Percentiles rank a stretch among this genome's conserved stretches.
phyloP scores from a whole-genome alignment of 2,113 vertebrate species.

The Aphyosemion australe region DNA sequence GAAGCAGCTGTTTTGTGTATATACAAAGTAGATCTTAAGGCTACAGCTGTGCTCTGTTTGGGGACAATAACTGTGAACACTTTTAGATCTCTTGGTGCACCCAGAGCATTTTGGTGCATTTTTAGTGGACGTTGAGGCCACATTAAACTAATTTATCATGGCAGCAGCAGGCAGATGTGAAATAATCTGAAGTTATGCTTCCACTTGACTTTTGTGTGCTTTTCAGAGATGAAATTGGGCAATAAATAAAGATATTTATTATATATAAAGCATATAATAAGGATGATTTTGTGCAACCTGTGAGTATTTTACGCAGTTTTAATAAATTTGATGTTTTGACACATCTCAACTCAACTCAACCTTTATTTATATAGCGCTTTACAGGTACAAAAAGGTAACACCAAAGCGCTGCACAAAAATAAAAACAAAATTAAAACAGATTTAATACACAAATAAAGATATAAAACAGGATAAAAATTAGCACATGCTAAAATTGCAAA shows the following conservation, averaged over 20 bases:
- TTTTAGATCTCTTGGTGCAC: background rate
- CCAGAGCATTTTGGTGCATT: background rate
- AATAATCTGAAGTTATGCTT: background rate
- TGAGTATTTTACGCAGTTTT: too few relatives aligned
- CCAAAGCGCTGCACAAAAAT: too few relatives aligned
- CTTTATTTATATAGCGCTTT: too few relatives aligned
- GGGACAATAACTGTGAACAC: constrained; percentile 3
- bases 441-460: too few relatives aligned
- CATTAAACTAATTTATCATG: background rate
- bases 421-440: too few relatives aligned
- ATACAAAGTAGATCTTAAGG: constrained; percentile 50
- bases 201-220: rapidly evolving
- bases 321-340: too few relatives aligned
- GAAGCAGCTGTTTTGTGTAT: constrained; percentile 43
- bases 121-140: background rate
- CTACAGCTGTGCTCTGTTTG: constrained; percentile 11
- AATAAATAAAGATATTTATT: background rate
- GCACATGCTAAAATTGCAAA: too few relatives aligned
- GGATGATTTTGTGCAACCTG: too few relatives aligned
- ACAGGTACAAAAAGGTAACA: too few relatives aligned
- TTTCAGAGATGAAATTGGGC: background rate
- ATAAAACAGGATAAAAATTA: too few relatives aligned
- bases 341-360: too few relatives aligned
- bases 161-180: background rate
- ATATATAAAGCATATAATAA: background rate